phyloP scores from a whole-genome alignment of 2,888 invertebrate species.

The Parascotia fuliginaria region DNA sequence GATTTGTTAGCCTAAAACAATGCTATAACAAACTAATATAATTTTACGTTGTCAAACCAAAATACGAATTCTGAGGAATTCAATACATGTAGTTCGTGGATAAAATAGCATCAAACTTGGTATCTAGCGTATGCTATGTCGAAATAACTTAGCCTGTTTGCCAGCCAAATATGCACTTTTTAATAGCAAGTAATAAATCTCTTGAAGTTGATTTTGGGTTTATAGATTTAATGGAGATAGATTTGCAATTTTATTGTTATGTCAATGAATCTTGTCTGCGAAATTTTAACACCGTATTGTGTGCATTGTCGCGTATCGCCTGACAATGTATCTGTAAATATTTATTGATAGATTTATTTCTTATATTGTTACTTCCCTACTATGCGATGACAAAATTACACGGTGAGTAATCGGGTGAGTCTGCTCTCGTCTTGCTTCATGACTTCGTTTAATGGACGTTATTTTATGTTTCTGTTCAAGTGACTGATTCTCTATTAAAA shows the following conservation, averaged over 20 bases:
- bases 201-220: constrained; percentile 6
- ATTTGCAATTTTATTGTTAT: constrained; percentile 53
- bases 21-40: too few relatives aligned
- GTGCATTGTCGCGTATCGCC: constrained; percentile 71
- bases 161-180: not conserved
- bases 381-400: constrained; percentile 73
- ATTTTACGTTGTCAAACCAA: too few relatives aligned
- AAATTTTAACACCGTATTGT: constrained; percentile 74
- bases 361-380: constrained; percentile 56
- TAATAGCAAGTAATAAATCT: constrained; percentile 3
- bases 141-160: not conserved
- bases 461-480: constrained; percentile 63
- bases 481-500: constrained; percentile 59
- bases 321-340: constrained; percentile 74
- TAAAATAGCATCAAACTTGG: too few relatives aligned
- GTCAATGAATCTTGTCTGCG: constrained; percentile 62
- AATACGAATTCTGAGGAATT: not conserved
- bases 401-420: constrained; percentile 79
- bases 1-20: too few relatives aligned
- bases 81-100: too few relatives aligned
- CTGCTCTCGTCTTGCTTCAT: constrained; percentile 69
- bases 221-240: constrained; percentile 31
- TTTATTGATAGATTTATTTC: constrained; percentile 79
- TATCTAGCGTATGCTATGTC: too few relatives aligned
- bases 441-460: constrained; percentile 68